phyloP scores from a whole-genome alignment of 2,113 vertebrate species.

The Percopsis transmontana region DNA sequence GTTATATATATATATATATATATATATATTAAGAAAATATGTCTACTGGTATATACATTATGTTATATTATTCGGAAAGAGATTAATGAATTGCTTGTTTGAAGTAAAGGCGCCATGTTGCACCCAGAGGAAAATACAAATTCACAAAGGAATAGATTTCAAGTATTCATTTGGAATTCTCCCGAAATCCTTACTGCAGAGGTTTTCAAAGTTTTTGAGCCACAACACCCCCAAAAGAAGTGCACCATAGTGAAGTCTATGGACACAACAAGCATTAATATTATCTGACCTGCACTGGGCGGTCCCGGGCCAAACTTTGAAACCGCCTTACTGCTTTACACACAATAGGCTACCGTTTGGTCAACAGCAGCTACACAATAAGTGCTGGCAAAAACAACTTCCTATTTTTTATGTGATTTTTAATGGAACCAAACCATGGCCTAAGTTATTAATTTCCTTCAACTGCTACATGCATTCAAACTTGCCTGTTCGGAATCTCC shows the following conservation, averaged over 20 bases:
- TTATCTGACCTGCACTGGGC: too few relatives aligned
- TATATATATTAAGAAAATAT: background rate
- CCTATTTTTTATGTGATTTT: conserved; percentile 51
- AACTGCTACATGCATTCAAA: conserved; percentile 57
- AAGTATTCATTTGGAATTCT: background rate
- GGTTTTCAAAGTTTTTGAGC: too few relatives aligned
- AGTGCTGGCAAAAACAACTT: conserved; percentile 52
- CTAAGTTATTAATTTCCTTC: conserved; percentile 61
- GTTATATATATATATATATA: too few relatives aligned
- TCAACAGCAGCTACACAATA: conserved; percentile 41
- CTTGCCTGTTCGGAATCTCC: conserved; percentile 21
- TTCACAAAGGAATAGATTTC: conserved; percentile 14
- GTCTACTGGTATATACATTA: too few relatives aligned
- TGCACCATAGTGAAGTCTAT: too few relatives aligned
- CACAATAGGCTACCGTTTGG: conserved; percentile 50
- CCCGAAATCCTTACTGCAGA: conserved; percentile 9
- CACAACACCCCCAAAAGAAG: too few relatives aligned
- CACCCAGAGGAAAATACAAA: conserved; percentile 3
- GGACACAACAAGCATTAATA: too few relatives aligned
- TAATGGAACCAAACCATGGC: conserved; percentile 14
- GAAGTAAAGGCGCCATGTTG: background rate
- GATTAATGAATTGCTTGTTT: too few relatives aligned
- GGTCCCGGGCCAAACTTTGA: too few relatives aligned
- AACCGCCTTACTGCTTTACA: background rate
- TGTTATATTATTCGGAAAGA: too few relatives aligned